phyloP scores from a whole-genome alignment of 2,797 vertebrate species.

The Enteromius unitaeniatus region DNA sequence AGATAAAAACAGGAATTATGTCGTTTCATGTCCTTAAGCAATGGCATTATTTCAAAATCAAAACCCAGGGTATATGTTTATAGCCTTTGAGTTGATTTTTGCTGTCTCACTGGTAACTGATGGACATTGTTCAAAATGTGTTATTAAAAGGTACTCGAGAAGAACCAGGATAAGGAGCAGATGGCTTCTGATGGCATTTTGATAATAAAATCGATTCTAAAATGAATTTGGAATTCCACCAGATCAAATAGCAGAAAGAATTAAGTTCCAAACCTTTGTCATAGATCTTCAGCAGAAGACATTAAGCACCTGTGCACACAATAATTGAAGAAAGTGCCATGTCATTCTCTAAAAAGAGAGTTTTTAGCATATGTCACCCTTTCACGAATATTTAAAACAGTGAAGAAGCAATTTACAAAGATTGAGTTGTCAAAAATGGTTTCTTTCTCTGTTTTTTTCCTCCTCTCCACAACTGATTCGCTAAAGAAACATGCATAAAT shows the following conservation, averaged over 20 bases:
- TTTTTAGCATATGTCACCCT: slow-evolving; percentile 3
- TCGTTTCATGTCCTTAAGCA: background rate
- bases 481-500: background rate
- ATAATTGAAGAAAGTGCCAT: background rate
- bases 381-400: background rate
- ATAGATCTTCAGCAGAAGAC: slow-evolving; percentile 24
- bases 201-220: slow-evolving; percentile 35
- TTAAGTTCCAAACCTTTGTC: background rate
- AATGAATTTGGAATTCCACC: slow-evolving; percentile 35
- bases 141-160: slow-evolving; percentile 32
- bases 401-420: background rate
- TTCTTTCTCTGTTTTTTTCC: background rate
- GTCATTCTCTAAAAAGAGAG: background rate
- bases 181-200: slow-evolving; percentile 57
- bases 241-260: background rate
- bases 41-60: background rate
- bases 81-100: slow-evolving; percentile 4
- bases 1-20: background rate
- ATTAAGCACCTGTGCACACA: slow-evolving; percentile 46
- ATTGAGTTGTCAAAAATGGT: background rate
- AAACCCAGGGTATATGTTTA: background rate
- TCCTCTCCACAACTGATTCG: background rate
- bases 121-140: slow-evolving; percentile 23
- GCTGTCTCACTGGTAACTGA: slow-evolving; percentile 40
- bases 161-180: slow-evolving; percentile 48